phyloP scores from a whole-genome alignment of 2,888 invertebrate species.

The Coelogynopora nodosa region DNA sequence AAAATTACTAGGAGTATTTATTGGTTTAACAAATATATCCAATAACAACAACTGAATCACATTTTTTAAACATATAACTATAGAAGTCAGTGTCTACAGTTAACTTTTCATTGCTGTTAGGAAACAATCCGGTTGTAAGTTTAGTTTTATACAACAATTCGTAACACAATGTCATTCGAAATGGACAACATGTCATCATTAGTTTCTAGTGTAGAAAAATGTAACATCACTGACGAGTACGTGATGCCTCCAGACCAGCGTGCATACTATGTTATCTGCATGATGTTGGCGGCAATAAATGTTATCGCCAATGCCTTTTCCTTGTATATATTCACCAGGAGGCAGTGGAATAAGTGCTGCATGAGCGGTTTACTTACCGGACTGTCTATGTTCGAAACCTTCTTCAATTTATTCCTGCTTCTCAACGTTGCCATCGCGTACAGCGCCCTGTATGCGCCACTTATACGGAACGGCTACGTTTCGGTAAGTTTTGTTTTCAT shows the following conservation, averaged over 20 bases:
- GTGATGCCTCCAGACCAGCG: background rate
- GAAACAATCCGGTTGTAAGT: no score
- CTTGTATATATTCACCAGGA: background rate
- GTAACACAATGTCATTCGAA: no score
- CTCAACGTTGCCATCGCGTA: background rate
- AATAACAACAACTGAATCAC: no score
- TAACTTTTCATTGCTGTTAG: no score
- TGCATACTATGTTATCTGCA: background rate
- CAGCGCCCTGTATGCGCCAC: background rate
- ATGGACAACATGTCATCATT: background rate
- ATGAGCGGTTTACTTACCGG: background rate
- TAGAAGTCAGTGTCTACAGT: no score
- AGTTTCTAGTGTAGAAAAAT: background rate
- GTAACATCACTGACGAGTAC: background rate
- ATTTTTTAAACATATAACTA: no score
- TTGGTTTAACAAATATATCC: no score
- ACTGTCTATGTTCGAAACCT: background rate
- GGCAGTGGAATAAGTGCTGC: background rate
- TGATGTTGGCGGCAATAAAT: background rate
- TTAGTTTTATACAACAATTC: no score
- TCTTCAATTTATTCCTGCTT: conserved; percentile 18
- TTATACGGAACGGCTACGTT: background rate
- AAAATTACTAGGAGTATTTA: no score
- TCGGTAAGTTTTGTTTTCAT: background rate
- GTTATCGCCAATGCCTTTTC: background rate